Evolutionary conservation across 2,113 vertebrate species (phyloP), one percentile per base, ranked within the genome.

Genomic region (Aix galericulata): DNA sequence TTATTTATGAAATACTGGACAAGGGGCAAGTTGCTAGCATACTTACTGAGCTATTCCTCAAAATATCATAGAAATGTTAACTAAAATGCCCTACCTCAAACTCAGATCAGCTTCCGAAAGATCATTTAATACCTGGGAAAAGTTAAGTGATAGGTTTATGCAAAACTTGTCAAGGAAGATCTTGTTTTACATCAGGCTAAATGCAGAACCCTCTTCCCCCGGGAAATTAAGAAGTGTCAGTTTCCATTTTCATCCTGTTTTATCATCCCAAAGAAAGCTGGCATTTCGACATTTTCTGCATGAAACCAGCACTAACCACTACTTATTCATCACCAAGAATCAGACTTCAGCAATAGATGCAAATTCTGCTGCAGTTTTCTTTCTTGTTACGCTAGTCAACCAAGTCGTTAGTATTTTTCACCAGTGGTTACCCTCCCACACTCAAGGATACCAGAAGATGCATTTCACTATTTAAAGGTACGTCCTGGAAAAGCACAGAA

Each of bases 1-100:
- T 79, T 83, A 89, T 90, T 93, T 91, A 92, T 83, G 68, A 75
- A 83, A 67, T 22, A 86, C 32, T 68, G 66, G 89, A 91, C 89
- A 89, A 85, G 62, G 91, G 11, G 26, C n/a, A 74, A 84, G 50
- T 53, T 91, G 72, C 71, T 82, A 36, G n/a, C 32, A 58, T 27
- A 74, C 3, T 79, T 78, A 56, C n/a, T 58, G 48, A 91, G 84
- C 29, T 79, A 36, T 60, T 87, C 60, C 13, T 92, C 25, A 73
- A 58, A 58, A 46, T 40, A 27, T 11, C n/a, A 59, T 13, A 44
- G 36, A 75, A 93, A 62, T 77, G 32, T 55, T 72, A 80, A 80
- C 22, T 69, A 31, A 88, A 74, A 62, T 5, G 5, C 21, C 40
- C 20, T 71, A 50, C 38, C 89, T 84, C 52, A 31, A 32, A 48